phyloP scores from a whole-genome alignment of 2,888 invertebrate genomes.

The Lathronympha strigana region DNA sequence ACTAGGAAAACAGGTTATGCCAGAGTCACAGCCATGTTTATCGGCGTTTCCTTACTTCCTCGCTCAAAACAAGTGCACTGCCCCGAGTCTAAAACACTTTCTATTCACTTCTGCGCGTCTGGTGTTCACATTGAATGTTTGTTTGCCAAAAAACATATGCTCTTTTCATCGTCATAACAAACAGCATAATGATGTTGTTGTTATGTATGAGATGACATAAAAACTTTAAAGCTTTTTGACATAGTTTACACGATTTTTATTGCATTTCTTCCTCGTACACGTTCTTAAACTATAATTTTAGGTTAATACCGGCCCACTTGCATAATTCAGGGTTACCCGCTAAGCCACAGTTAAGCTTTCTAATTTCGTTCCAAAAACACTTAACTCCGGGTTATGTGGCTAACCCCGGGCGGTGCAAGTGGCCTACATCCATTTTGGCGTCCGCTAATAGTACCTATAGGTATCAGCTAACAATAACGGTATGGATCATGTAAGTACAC shows the following conservation, averaged over 20 bases:
- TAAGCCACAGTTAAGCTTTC: too few relatives aligned
- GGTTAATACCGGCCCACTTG: background rate
- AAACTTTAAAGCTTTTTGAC: background rate
- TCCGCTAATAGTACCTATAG: too few relatives aligned
- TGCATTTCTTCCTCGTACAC: background rate
- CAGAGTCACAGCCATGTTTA: conserved; percentile 31
- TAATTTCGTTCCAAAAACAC: too few relatives aligned
- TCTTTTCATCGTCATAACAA: conserved; percentile 26
- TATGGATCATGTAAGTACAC: background rate
- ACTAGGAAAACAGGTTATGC: conserved; percentile 17
- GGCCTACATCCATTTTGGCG: too few relatives aligned
- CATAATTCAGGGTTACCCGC: too few relatives aligned
- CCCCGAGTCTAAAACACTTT: conserved; percentile 42
- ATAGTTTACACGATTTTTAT: background rate
- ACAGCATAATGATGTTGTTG: background rate
- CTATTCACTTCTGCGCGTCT: conserved; percentile 40
- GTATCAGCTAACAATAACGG: too few relatives aligned
- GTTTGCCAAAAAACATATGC: conserved; percentile 26
- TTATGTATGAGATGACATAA: conserved; percentile 1
- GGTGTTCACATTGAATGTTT: conserved; percentile 25
- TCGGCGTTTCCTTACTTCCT: conserved; percentile 40
- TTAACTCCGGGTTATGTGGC: too few relatives aligned
- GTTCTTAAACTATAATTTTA: background rate
- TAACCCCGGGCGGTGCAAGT: too few relatives aligned
- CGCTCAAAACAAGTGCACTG: conserved; percentile 40